A percentile compares a stretch with the other conserved stretches of the same genome.
Conservation (phyloP, 2,113 vertebrate genomes). For the Rana temporaria region DNA sequence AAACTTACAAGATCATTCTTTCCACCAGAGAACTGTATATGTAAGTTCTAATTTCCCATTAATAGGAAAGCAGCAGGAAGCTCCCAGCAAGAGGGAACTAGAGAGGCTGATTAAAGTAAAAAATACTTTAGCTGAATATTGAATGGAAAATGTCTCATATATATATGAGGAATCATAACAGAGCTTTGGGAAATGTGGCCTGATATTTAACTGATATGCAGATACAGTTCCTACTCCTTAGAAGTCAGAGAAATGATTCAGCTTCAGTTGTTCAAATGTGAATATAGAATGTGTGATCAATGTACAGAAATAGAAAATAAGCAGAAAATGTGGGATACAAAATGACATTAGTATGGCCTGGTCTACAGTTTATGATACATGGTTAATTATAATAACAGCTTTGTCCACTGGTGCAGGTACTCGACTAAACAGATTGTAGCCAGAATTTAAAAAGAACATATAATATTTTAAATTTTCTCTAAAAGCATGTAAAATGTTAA, state of each 20-base stretch:
- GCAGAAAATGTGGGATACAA: not conserved
- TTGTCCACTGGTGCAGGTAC: too few relatives aligned
- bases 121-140: slow-evolving; percentile 1
- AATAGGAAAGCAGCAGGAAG: not conserved
- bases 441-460: too few relatives aligned
- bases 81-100: slow-evolving; percentile 18
- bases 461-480: too few relatives aligned
- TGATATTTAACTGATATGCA: slow-evolving; percentile 15
- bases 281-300: not conserved
- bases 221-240: slow-evolving; percentile 13
- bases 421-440: too few relatives aligned
- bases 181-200: not conserved
- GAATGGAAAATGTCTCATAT: slow-evolving; percentile 1
- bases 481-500: too few relatives aligned
- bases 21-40: too few relatives aligned
- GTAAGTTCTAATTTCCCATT: not conserved
- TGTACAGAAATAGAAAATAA: not conserved
- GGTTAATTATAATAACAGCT: not conserved
- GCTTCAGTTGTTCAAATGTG: not conserved
- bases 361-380: not conserved
- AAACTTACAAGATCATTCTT: not conserved
- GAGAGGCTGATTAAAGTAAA: slow-evolving; percentile 8
- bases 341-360: not conserved
- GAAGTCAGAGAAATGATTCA: not conserved
- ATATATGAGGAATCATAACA: not conserved